Base-by-base conservation (phyloP, 2,113 vertebrate species). In the Tetrao urogallus region DNA sequence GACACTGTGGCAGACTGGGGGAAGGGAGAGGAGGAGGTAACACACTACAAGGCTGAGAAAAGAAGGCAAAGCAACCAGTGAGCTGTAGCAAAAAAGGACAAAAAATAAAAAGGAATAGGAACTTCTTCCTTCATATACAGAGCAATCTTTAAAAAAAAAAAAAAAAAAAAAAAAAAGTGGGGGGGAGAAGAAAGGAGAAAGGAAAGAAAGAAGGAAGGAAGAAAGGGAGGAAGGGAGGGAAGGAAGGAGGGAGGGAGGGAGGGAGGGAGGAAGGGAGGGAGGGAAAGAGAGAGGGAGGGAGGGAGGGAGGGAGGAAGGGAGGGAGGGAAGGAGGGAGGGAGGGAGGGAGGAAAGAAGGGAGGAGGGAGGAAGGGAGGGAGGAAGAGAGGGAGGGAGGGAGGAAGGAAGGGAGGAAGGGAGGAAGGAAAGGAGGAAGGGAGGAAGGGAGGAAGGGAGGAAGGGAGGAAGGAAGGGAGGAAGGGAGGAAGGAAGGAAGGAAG, bases 11-110 rank as follows among this genome's bases (percentile, higher is more conserved):
- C 71, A 95, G 89, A 89, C 48, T 77, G 92, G 92, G 91, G 94
- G 86, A 74, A 90, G 94, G 86, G 90, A 82, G 30, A 57, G n/a
- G 56, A 74, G 34, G 48, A 90, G 34, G 74, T 91, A 97, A 96
- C 76, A 69, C 80, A 69, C 80, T 91, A 63, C 86, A 94, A 86
- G 88, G 65, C 82, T 95, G 92, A 86, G 94, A 88, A 96, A 88
- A 93, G 14, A 54, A 94, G 79, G 27, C 50, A 57, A 87, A 93
- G 79, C 45, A 93, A 72, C 8, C 86, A 89, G 90, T 78, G 80
- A 95, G 83, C 90, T 94, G 83, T 79, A 92, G 90, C 34, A 74
- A 83, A 93, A 71, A 71, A 66, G 11, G 50, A 66, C 13, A 52
- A 56, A 87, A 88, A 93, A 79, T 58, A 75, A 88, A 54, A 88